Evolutionary conservation across 2,797 vertebrate genomes (phyloP).

Genomic region (Sebastes itinus): DNA sequence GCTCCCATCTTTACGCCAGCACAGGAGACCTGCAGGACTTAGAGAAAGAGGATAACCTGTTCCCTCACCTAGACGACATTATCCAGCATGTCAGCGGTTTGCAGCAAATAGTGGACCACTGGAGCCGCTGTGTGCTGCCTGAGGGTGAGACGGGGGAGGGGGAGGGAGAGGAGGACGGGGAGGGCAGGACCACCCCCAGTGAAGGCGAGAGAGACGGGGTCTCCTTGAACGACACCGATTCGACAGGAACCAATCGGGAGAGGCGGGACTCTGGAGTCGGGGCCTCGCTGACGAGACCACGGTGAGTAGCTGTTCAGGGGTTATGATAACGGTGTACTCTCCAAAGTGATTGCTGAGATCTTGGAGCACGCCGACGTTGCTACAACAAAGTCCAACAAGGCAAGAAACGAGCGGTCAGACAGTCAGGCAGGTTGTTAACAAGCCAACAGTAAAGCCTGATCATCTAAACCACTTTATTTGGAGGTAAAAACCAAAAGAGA

Average conservation of each 20-base stretch:
- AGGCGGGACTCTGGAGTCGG: constrained; percentile 98
- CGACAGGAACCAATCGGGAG: constrained; percentile 86
- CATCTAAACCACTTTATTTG: not conserved
- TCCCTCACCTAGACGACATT: constrained; percentile 94
- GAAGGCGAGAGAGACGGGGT: constrained; percentile 90
- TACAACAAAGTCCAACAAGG: not conserved
- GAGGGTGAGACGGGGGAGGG: constrained; percentile 61
- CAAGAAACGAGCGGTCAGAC: not conserved
- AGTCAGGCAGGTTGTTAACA: not conserved
- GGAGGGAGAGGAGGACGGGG: constrained; percentile 78
- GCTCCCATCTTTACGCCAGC: constrained; percentile 96
- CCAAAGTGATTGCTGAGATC: not conserved
- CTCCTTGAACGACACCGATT: constrained; percentile 91
- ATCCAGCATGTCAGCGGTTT: constrained; percentile 93
- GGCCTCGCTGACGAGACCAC: constrained; percentile 94
- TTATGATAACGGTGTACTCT: not conserved
- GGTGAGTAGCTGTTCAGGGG: constrained; percentile 78
- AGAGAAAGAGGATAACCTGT: constrained; percentile 90
- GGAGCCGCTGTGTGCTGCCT: constrained; percentile 90
- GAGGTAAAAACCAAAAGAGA: not conserved
- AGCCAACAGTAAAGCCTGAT: not conserved
- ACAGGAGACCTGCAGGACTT: constrained; percentile 95
- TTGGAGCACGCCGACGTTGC: not conserved
- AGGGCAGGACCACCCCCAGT: constrained; percentile 90
- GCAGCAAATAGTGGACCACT: constrained; percentile 93